Conservation (phyloP, 2,113 vertebrate species). For the Meles meles region DNA sequence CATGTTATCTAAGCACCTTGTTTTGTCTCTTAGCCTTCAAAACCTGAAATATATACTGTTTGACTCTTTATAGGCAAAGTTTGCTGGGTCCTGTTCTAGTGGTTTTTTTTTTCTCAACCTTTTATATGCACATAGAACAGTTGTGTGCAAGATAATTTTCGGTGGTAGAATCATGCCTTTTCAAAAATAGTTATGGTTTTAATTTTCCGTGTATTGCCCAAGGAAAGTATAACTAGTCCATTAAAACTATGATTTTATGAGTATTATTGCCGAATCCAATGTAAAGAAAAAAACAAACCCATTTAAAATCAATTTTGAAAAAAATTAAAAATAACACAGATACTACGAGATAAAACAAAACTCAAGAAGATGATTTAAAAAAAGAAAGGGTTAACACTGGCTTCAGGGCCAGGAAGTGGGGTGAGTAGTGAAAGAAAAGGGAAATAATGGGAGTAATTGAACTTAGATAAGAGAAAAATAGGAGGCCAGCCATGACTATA, state of each 20-base stretch:
- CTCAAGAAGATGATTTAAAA: background rate
- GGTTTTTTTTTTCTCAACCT: background rate
- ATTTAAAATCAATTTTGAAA: background rate
- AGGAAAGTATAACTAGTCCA: background rate
- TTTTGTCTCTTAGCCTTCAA: background rate
- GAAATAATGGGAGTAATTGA: background rate
- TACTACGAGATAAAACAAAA: background rate
- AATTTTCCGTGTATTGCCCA: background rate
- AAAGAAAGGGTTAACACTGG: rapidly evolving
- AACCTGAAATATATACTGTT: background rate
- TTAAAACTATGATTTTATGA: background rate
- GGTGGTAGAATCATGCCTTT: background rate
- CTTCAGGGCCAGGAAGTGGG: background rate
- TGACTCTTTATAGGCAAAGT: background rate
- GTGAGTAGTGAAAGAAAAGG: rapidly evolving
- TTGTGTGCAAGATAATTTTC: background rate
- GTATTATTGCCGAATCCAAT: background rate
- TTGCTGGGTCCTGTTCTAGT: background rate
- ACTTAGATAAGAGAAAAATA: background rate
- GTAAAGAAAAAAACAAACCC: slow-evolving; percentile 2
- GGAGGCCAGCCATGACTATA: rapidly evolving
- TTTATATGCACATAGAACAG: background rate
- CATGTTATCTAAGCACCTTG: background rate
- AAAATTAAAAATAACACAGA: background rate
- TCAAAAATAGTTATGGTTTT: background rate